Percentiles rank a stretch among this genome's conserved stretches.
These are phyloP conservation scores for Diphyllodes magnificus DNA, from an alignment of 2,113 vertebrate species.

Conservation along the genomic window DNA sequence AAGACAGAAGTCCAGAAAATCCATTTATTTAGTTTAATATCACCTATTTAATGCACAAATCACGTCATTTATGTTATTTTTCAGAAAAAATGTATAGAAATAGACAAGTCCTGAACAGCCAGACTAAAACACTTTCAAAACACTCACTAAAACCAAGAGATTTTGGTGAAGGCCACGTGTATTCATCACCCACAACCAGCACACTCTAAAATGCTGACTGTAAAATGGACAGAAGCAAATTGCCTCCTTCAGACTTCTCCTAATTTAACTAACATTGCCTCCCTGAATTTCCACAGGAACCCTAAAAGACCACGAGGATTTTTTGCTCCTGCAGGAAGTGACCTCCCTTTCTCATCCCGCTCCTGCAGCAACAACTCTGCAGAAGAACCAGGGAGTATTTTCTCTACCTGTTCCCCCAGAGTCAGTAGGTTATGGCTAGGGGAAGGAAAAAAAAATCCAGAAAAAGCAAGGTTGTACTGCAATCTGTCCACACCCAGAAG, in stretches of 20 bases:
- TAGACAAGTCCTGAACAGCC: neutral
- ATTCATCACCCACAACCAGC: neutral
- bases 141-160: neutral
- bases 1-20: neutral
- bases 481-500: neutral
- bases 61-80: neutral
- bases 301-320: accelerated
- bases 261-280: neutral
- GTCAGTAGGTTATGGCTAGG: neutral
- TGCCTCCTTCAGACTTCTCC: neutral
- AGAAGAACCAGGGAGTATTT: neutral
- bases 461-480: neutral
- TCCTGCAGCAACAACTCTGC: neutral
- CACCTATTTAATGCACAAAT: neutral
- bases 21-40: neutral
- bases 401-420: neutral
- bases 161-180: neutral
- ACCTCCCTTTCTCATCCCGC: neutral
- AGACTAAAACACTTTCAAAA: neutral
- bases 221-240: neutral
- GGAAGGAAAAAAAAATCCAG: accelerated
- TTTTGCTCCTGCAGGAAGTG: neutral
- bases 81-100: neutral
- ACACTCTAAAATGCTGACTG: neutral
- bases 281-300: neutral